These are phyloP conservation scores for Rhinopomastus cyanomelas DNA, from an alignment of 2,113 vertebrate genomes.

Conservation along the genomic window DNA sequence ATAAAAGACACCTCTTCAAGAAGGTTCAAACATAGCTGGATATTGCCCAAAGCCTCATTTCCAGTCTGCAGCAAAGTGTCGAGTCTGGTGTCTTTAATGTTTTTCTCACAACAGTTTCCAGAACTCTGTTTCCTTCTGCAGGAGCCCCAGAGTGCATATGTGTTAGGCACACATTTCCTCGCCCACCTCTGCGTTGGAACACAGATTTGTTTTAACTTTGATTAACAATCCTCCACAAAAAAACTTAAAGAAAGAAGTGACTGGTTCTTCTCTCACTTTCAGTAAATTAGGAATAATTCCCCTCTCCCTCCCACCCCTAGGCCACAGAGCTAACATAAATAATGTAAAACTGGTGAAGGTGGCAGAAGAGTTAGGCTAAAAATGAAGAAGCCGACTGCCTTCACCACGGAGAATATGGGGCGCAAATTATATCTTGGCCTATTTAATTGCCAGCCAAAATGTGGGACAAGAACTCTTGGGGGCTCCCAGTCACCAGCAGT, in stretches of 20 bases:
- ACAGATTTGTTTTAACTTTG: slow-evolving; percentile 63
- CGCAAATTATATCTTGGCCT: slow-evolving; percentile 42
- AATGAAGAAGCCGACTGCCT: slow-evolving; percentile 62
- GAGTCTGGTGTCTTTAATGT: slow-evolving; percentile 45
- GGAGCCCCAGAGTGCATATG: slow-evolving; percentile 60
- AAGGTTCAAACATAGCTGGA: not conserved
- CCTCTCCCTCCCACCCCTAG: slow-evolving; percentile 63
- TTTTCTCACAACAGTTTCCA: slow-evolving; percentile 70
- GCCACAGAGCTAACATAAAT: slow-evolving; percentile 62
- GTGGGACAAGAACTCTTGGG: slow-evolving; percentile 62
- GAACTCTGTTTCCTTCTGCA: slow-evolving; percentile 64
- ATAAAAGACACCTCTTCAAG: not conserved
- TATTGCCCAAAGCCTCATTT: slow-evolving; percentile 25
- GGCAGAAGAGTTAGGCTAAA: slow-evolving; percentile 63
- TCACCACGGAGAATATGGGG: slow-evolving; percentile 52
- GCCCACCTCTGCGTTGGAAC: slow-evolving; percentile 54
- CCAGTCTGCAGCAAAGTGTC: not conserved
- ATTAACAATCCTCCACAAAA: slow-evolving; percentile 53
- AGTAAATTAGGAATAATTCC: slow-evolving; percentile 69
- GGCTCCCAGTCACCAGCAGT: slow-evolving; percentile 44
- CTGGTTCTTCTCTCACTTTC: slow-evolving; percentile 67
- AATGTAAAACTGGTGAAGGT: slow-evolving; percentile 56
- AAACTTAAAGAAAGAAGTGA: slow-evolving; percentile 51
- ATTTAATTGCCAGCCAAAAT: slow-evolving; percentile 63
- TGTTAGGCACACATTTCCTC: slow-evolving; percentile 68